Conservation (phyloP, 2,797 vertebrate genomes). For the Buceros bicornis region DNA sequence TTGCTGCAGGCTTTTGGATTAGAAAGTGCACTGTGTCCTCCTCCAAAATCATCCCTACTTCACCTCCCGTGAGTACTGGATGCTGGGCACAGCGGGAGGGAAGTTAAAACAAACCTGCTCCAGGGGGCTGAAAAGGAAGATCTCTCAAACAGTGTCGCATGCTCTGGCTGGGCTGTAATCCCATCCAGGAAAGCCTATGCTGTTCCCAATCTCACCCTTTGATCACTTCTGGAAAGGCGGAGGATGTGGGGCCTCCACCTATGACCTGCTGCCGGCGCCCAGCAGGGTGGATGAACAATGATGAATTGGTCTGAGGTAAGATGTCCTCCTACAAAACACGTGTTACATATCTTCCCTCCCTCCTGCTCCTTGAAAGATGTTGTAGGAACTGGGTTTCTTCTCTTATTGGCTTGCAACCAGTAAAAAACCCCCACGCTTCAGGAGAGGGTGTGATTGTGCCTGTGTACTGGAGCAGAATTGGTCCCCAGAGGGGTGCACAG, state of each 20-base stretch:
- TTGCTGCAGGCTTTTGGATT: not conserved
- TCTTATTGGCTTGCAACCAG: not conserved
- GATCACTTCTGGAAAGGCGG: not conserved
- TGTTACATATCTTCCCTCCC: not conserved
- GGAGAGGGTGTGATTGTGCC: not conserved
- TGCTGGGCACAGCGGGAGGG: not conserved
- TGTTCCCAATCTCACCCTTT: not conserved
- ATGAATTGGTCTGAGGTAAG: constrained; percentile 29
- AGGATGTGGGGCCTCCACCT: not conserved
- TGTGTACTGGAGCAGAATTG: not conserved
- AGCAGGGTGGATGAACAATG: constrained; percentile 15
- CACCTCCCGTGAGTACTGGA: not conserved
- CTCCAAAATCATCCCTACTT: not conserved
- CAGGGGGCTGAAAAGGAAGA: not conserved
- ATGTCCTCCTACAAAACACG: constrained; percentile 12
- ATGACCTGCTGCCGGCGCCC: not conserved
- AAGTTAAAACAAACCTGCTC: not conserved
- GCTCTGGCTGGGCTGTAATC: not conserved
- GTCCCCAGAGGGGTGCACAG: fast-evolving
- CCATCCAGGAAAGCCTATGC: not conserved
- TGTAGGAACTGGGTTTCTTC: not conserved
- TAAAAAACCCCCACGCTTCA: not conserved
- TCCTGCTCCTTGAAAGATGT: not conserved
- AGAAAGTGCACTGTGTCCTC: not conserved
- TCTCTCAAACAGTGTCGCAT: not conserved